Conservation (phyloP, 1,140 invertebrate species). For the Gryon sp. region DNA sequence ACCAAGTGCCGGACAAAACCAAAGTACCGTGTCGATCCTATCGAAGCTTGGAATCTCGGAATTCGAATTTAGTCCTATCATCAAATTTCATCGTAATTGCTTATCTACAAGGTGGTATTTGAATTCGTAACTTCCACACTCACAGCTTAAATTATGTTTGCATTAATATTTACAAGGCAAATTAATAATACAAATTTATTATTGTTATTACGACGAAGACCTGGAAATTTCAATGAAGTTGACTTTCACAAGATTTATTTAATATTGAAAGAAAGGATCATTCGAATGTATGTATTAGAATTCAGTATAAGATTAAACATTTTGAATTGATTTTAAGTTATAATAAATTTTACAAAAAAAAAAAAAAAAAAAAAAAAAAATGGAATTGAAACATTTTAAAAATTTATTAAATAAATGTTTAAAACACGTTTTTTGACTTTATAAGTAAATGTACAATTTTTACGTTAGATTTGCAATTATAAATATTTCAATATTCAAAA, state of each 20-base stretch:
- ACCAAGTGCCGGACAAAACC: conserved; percentile 48
- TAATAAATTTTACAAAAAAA: no score
- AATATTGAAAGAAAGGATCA: conserved; percentile 1
- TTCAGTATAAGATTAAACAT: no score
- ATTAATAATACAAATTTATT: conserved; percentile 36
- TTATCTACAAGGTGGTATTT: conserved; percentile 73
- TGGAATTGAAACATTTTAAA: no score
- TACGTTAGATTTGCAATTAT: no score
- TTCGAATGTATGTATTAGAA: no score
- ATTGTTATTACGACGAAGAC: neutral
- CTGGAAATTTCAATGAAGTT: neutral
- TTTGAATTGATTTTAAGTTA: no score
- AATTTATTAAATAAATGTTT: no score
- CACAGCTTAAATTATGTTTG: conserved; percentile 34
- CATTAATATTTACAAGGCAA: conserved; percentile 42
- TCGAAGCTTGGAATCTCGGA: conserved; percentile 70
- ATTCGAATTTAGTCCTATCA: conserved; percentile 74
- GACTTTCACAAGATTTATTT: neutral
- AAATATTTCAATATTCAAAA: no score
- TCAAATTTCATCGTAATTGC: conserved; percentile 76
- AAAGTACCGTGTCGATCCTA: conserved; percentile 69
- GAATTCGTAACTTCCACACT: conserved; percentile 50
- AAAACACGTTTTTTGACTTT: no score
- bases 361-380: no score
- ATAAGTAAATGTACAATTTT: no score